Evolutionary conservation across 2,797 vertebrate genomes (phyloP), one percentile per base, ranked within the genome.

Genomic region (Morelia viridis): DNA sequence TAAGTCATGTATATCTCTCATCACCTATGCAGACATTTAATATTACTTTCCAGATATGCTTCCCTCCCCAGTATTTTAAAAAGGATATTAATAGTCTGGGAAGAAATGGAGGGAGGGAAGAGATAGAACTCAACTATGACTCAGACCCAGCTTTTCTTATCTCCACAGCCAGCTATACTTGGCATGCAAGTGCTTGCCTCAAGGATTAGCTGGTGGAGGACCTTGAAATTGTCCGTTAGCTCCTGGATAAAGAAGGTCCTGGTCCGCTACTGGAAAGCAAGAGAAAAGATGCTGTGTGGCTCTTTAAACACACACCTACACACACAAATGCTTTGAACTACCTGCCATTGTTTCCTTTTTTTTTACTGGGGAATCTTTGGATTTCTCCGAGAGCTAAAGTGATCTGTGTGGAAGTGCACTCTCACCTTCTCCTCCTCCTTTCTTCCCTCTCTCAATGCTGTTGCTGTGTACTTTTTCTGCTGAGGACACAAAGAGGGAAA

Each of bases 221-320:
- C 12, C 13, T 93, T 28, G 93, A 94, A 95, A 93, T 94, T 93
- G 96, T 95, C 93, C 95, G 91, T 92, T 90, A 92, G 94, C 94
- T 96, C 87, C 91, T 94, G 94, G 89, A 96, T 92, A 96, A 96
- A 96, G 19, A 92, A 0, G 95, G 94, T 94, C 96, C 95, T 3
- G n/a, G 89, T 93, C 96, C 95, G 95, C 60, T 8, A 24, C 7
- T 0, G 41, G 94, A 95, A 91, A 93, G 88, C 90, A 92, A 71
- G 83, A 88, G 92, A 92, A 94, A 65, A 93, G 85, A 41, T 41
- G 19, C 19, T 76, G 35, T 8, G 22, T 76, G 71, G 35, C 71
- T 58, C 26, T 83, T 1, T 89, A 90, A 87, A 93, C 89, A 93
- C 80, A 85, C 89, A 61, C 53, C 35, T 31, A 60, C 89, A 76